Conservation (phyloP, 1,140 invertebrate genomes). For the Lamellibrachia luymesi region DNA sequence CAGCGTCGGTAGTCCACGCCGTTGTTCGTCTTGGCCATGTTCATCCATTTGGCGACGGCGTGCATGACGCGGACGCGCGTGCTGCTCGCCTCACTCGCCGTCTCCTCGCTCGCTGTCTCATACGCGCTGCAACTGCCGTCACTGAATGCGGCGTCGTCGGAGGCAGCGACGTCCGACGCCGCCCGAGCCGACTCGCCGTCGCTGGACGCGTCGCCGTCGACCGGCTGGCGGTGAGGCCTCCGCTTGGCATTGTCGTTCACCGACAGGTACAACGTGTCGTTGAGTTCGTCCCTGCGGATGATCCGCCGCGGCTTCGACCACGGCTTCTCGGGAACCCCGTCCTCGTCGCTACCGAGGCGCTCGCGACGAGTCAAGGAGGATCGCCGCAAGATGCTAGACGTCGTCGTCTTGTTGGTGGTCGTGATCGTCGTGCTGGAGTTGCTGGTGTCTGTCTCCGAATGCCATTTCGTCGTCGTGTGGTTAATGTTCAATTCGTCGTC, state of each 20-base stretch:
- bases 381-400: neutral
- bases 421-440: neutral
- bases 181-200: neutral
- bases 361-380: neutral
- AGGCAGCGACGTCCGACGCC: neutral
- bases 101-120: neutral
- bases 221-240: neutral
- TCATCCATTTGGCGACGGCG: neutral
- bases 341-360: neutral
- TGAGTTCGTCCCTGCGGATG: neutral
- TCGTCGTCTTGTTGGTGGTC: slow-evolving; percentile 3
- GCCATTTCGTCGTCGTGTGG: neutral
- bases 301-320: neutral
- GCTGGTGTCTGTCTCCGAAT: neutral
- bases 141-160: neutral
- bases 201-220: neutral
- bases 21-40: neutral
- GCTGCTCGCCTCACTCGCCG: neutral
- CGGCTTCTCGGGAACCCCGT: neutral
- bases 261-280: neutral
- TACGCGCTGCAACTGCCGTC: neutral
- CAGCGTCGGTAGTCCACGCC: neutral
- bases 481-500: neutral
- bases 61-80: neutral
- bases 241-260: neutral